Base-by-base conservation (phyloP, 2,797 vertebrate species). In the Numenius phaeopus region DNA sequence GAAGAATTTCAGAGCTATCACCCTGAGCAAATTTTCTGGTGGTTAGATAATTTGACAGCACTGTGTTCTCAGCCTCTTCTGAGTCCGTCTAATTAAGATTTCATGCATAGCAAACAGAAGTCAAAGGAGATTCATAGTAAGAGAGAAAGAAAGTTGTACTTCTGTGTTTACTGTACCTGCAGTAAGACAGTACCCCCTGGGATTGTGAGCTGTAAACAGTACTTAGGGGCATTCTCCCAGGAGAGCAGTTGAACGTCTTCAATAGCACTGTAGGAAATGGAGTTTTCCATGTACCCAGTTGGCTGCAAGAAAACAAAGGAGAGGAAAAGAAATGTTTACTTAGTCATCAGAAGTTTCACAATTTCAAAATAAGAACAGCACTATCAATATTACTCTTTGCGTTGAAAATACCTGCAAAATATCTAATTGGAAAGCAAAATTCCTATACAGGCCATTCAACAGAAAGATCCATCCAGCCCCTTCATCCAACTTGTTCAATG, bases 151-250 rank as follows among this genome's bases (percentile, higher is more conserved):
- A 91, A 96, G 69, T 6, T 80, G 84, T 81, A 79, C 7, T 87
- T 27, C 57, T 66, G 14, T 95, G 91, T 96, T 97, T 92, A 95
- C 94, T 49, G 83, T 99, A 99, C 99, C 99, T 99, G 99, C 90
- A 99, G 98, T 90, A 99, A 98, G 97, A 99, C 98, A 11, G 99
- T 99, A 37, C 99, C 99, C 80, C 99, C 99, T 0, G 99, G 99
- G 97, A 99, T 98, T 23, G 99, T 99, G 96, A 99, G 99, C 98
- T 99, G 99, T 98, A 99, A 99, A 97, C 99, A 99, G 98, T 99
- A 99, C 98, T 99, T 99, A 13, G 99, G 99, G 86, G 99, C 99
- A 5, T 99, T 99, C 98, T 99, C 99, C 99, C 99, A 99, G 37
- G 99, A 99, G 26, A 99, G 98, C 83, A 99, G 99, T 98, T 99